Conservation (phyloP, 2,113 vertebrate species). For the Australoheros scitulus region DNA sequence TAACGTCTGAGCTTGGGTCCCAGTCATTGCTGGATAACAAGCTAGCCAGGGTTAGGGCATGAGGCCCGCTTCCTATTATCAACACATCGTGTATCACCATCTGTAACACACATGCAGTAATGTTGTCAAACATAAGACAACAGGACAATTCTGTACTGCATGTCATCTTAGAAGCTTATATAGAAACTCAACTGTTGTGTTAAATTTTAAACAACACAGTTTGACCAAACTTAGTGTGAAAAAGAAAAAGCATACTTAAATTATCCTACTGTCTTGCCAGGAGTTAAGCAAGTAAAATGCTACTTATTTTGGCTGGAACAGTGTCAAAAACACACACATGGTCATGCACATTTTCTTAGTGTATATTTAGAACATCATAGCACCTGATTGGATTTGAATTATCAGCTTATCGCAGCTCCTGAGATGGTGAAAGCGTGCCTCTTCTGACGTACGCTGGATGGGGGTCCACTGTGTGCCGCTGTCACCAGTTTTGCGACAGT, state of each 20-base stretch:
- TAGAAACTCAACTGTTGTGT: not conserved
- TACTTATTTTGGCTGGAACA: not conserved
- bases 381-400: constrained; percentile 46
- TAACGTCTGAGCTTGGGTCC: constrained; percentile 31
- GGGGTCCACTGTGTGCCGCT: not conserved
- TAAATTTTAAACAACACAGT: not conserved
- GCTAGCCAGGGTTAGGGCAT: constrained; percentile 79
- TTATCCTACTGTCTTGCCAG: not conserved
- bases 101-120: constrained; percentile 49
- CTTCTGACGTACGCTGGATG: not conserved
- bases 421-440: not conserved
- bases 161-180: not conserved
- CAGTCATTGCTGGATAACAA: constrained; percentile 57
- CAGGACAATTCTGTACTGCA: not conserved
- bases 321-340: not conserved
- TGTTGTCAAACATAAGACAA: constrained; percentile 1
- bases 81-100: constrained; percentile 76
- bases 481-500: constrained; percentile 12
- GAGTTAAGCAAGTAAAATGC: not conserved
- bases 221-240: not conserved
- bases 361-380: not conserved
- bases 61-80: constrained; percentile 79
- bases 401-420: not conserved
- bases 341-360: constrained; percentile 5
- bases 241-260: not conserved